A percentile compares a stretch with the other conserved stretches of the same genome.
phyloP scores from a whole-genome alignment of 2,113 vertebrate species.

The Amia ocellicauda region DNA sequence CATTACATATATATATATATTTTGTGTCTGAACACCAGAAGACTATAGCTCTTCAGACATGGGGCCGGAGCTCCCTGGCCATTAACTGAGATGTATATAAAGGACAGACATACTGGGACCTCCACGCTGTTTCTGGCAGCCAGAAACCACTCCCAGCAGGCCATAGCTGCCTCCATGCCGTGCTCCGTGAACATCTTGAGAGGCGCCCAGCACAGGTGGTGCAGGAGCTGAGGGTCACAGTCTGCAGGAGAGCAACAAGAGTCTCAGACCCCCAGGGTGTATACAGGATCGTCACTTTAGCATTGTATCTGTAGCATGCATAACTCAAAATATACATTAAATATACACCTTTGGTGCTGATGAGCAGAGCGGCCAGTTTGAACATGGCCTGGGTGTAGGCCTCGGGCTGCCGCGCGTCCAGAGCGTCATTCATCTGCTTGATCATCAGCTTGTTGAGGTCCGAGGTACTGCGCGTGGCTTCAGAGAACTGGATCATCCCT shows the following conservation, averaged over 20 bases:
- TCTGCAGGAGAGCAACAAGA: slow-evolving; percentile 54
- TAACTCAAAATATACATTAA: too few species aligned
- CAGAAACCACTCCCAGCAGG: slow-evolving; percentile 97
- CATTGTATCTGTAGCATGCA: too few species aligned
- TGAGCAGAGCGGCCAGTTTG: slow-evolving; percentile 90
- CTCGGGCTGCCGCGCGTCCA: slow-evolving; percentile 69
- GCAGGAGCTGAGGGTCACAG: slow-evolving; percentile 85
- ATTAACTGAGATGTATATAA: too few species aligned
- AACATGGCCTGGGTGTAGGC: slow-evolving; percentile 90
- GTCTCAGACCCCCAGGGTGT: too few species aligned
- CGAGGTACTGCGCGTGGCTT: slow-evolving; percentile 73
- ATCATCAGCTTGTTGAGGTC: slow-evolving; percentile 88
- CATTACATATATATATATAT: too few species aligned
- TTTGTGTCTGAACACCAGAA: too few species aligned
- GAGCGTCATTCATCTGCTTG: slow-evolving; percentile 74
- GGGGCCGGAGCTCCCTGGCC: too few species aligned
- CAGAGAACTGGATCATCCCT: slow-evolving; percentile 91
- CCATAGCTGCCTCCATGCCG: slow-evolving; percentile 91
- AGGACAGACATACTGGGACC: slow-evolving; percentile 82
- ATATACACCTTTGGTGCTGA: slow-evolving; percentile 91
- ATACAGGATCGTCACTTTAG: too few species aligned
- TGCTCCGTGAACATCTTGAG: slow-evolving; percentile 92
- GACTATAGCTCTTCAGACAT: too few species aligned
- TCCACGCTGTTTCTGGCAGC: slow-evolving; percentile 89
- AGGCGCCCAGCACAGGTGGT: slow-evolving; percentile 92